Evolutionary conservation across 2,888 invertebrate species (phyloP).

Genomic region (Sarcophaga subvicina): DNA sequence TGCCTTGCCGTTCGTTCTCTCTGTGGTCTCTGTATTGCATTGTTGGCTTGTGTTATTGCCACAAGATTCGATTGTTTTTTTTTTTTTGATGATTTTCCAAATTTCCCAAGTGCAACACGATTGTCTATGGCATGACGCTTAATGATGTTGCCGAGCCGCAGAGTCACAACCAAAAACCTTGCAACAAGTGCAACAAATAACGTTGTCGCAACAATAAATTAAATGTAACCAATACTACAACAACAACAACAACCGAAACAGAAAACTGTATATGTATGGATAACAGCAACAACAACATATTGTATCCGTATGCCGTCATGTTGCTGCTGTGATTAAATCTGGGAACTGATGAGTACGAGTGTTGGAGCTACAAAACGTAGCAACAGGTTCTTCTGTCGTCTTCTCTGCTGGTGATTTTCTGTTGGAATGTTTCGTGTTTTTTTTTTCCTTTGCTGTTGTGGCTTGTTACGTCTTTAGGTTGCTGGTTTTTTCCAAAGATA

Average conservation of each 20-base stretch:
- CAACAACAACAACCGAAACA: neutral
- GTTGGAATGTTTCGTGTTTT: slow-evolving; percentile 28
- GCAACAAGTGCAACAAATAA: slow-evolving; percentile 66
- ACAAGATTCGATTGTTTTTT: slow-evolving; percentile 1
- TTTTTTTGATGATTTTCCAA: slow-evolving; percentile 5
- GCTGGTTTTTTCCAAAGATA: slow-evolving; percentile 35
- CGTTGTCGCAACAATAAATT: slow-evolving; percentile 67
- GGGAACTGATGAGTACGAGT: slow-evolving; percentile 48
- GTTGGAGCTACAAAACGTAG: slow-evolving; percentile 37
- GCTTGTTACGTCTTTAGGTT: slow-evolving; percentile 13
- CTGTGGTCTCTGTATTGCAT: neutral
- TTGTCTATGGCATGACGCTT: slow-evolving; percentile 28
- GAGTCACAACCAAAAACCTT: neutral
- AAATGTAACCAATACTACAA: slow-evolving; percentile 45
- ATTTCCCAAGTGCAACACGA: slow-evolving; percentile 3
- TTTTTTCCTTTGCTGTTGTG: neutral
- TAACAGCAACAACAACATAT: slow-evolving; percentile 16
- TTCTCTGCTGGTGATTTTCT: slow-evolving; percentile 46
- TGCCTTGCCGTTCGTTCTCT: neutral
- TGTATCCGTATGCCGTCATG: slow-evolving; percentile 49
- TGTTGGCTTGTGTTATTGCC: neutral
- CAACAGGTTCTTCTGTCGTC: slow-evolving; percentile 66
- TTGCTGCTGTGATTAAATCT: slow-evolving; percentile 60
- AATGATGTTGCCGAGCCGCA: slow-evolving; percentile 46
- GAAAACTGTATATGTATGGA: neutral